phyloP scores from a whole-genome alignment of 2,888 invertebrate genomes.

The Biston stratarius region DNA sequence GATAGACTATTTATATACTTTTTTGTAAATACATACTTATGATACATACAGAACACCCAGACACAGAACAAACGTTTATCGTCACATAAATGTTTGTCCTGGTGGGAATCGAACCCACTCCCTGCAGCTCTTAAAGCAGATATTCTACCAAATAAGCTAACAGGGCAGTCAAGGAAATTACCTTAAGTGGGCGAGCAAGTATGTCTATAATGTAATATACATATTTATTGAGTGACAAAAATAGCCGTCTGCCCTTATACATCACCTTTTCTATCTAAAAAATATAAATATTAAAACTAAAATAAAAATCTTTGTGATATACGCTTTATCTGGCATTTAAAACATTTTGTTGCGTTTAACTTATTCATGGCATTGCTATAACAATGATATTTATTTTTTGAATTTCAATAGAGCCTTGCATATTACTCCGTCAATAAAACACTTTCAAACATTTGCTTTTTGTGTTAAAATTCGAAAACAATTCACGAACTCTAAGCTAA shows the following conservation, averaged over 20 bases:
- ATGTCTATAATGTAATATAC: no score
- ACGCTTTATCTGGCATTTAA: background rate
- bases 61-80: no score
- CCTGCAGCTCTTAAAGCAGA: no score
- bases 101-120: no score
- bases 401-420: constrained; percentile 27
- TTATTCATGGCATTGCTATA: constrained; percentile 12
- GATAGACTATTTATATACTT: no score
- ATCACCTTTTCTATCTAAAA: no score
- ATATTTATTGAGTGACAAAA: background rate
- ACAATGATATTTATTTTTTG: constrained; percentile 9
- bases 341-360: constrained; percentile 4
- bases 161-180: no score
- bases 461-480: constrained; percentile 18
- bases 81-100: no score
- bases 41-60: no score
- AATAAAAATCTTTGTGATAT: background rate
- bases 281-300: background rate
- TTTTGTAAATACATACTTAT: no score
- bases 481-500: constrained; percentile 15
- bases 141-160: no score
- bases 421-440: constrained; percentile 36
- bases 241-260: background rate
- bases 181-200: no score
- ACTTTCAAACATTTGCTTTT: constrained; percentile 27